Percentiles rank a stretch among this genome's conserved stretches.
phyloP scores from a whole-genome alignment of 2,888 invertebrate species.

The Drosophila helvetica region DNA sequence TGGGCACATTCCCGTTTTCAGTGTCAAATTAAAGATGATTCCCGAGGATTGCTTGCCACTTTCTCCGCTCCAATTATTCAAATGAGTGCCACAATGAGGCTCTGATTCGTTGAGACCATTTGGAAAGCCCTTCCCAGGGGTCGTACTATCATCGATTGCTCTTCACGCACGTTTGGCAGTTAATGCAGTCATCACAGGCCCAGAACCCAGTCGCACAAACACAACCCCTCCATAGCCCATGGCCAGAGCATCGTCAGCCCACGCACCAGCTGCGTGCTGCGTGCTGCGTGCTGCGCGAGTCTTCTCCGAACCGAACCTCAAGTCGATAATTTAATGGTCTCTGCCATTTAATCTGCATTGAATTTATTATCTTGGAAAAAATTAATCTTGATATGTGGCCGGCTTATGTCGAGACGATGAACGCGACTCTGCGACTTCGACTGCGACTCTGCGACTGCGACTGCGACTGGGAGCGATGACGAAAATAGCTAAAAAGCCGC shows the following conservation, averaged over 20 bases:
- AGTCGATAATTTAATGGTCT: conserved; percentile 78
- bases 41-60: neutral
- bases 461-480: conserved; percentile 25
- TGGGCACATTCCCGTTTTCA: neutral
- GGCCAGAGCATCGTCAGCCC: neutral
- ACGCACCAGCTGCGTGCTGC: conserved; percentile 31
- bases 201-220: neutral
- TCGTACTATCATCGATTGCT: conserved; percentile 38
- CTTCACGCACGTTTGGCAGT: conserved; percentile 44
- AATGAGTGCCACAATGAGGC: neutral
- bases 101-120: neutral
- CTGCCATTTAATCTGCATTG: conserved; percentile 79
- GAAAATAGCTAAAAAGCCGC: conserved; percentile 73
- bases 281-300: conserved; percentile 14
- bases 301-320: conserved; percentile 23
- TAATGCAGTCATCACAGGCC: conserved; percentile 42
- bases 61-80: neutral
- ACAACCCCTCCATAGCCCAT: neutral
- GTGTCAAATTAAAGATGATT: neutral
- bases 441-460: neutral
- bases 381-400: conserved; percentile 79
- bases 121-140: neutral
- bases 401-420: conserved; percentile 57
- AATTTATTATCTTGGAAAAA: conserved; percentile 76
- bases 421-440: conserved; percentile 22